A percentile compares a stretch with the other conserved stretches of the same genome.
phyloP scores from a whole-genome alignment of 23 tunicate species.

The Pegea sp. region DNA sequence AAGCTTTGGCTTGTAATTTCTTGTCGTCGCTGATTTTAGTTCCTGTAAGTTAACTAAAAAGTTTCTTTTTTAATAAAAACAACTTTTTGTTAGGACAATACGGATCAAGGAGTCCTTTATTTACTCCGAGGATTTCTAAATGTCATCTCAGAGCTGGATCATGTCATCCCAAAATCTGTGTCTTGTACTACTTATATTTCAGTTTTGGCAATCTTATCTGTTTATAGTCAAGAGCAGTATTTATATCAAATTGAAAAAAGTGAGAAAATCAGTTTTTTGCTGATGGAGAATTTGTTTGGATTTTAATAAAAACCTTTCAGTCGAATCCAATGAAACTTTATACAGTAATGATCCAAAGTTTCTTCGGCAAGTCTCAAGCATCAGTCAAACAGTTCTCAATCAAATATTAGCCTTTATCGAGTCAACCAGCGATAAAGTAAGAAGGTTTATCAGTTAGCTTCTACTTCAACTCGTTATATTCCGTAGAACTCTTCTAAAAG shows the following conservation, averaged over 20 bases:
- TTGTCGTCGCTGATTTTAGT: neutral
- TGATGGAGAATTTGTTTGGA: too few species aligned
- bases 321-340: conserved; percentile 59
- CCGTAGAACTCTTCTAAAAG: too few species aligned
- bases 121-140: conserved; percentile 61
- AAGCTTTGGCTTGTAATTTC: neutral
- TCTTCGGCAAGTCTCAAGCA: conserved; percentile 15
- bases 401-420: conserved; percentile 33
- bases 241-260: conserved; percentile 36
- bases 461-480: too few species aligned
- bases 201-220: conserved; percentile 56
- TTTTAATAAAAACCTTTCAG: too few species aligned
- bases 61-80: neutral
- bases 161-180: conserved; percentile 5
- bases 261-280: too few species aligned
- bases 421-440: neutral
- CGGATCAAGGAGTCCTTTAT: conserved; percentile 65
- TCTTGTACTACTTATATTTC: conserved; percentile 25
- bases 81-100: conserved; percentile 35
- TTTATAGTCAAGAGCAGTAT: conserved; percentile 63
- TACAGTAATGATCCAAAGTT: conserved; percentile 75
- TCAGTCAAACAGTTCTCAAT: conserved; percentile 27
- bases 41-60: neutral
- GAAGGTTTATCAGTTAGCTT: neutral
- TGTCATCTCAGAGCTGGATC: conserved; percentile 23